Conservation (phyloP, 2,888 invertebrate species). For the Incurvaria masculella region DNA sequence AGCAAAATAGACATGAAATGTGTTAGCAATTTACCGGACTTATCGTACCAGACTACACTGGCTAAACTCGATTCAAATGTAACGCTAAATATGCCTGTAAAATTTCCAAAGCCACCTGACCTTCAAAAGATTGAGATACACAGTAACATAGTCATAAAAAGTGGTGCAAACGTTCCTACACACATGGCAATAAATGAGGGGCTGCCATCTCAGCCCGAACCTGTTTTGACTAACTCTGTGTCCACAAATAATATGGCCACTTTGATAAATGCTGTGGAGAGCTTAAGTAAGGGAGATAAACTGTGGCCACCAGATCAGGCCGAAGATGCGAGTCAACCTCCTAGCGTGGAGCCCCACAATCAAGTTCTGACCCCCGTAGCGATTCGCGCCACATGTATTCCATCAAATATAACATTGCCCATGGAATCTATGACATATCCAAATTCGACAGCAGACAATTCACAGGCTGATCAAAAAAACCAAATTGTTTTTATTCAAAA, state of each 20-base stretch:
- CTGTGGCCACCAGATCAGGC: neutral
- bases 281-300: slow-evolving; percentile 25
- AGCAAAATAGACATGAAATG: slow-evolving; percentile 49
- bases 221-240: neutral
- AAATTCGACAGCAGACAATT: slow-evolving; percentile 19
- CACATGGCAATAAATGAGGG: neutral
- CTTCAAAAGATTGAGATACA: slow-evolving; percentile 36
- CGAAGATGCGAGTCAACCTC: neutral
- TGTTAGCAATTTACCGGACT: slow-evolving; percentile 29
- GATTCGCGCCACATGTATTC: no score
- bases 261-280: slow-evolving; percentile 38
- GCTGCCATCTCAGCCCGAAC: neutral
- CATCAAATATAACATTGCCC: neutral
- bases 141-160: slow-evolving; percentile 42
- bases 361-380: no score
- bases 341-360: neutral
- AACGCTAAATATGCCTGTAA: slow-evolving; percentile 10
- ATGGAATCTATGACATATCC: neutral
- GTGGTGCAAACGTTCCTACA: slow-evolving; percentile 25
- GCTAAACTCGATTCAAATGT: slow-evolving; percentile 16
- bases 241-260: slow-evolving; percentile 29
- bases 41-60: slow-evolving; percentile 21
- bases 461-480: slow-evolving; percentile 36
- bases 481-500: slow-evolving; percentile 43
- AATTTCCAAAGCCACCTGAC: neutral